Evolutionary conservation across 2,113 vertebrate genomes (phyloP).

Genomic region (Menidia beryllina): DNA sequence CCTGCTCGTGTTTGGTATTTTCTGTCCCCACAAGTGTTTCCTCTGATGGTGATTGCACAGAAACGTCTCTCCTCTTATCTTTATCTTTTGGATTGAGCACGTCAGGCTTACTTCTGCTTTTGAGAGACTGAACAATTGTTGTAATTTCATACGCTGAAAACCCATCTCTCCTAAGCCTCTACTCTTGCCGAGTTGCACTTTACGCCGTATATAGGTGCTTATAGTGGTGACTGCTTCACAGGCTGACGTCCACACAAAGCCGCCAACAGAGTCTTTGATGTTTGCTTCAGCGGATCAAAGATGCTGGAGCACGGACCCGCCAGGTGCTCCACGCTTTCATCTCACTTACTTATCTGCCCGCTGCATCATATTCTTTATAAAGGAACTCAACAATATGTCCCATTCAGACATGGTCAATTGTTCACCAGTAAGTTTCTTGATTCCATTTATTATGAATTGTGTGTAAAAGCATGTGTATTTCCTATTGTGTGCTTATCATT

Average conservation of each 20-base stretch:
- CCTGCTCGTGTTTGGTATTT: slow-evolving; percentile 4
- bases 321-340: slow-evolving; percentile 76
- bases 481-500: slow-evolving; percentile 1
- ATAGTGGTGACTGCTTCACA: slow-evolving; percentile 51
- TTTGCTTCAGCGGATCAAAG: slow-evolving; percentile 74
- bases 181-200: slow-evolving; percentile 56
- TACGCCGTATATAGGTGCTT: slow-evolving; percentile 61
- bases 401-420: slow-evolving; percentile 39
- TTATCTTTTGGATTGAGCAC: slow-evolving; percentile 58
- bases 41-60: slow-evolving; percentile 57
- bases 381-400: slow-evolving; percentile 49
- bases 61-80: slow-evolving; percentile 49
- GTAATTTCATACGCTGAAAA: slow-evolving; percentile 54
- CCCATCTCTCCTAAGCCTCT: slow-evolving; percentile 40
- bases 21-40: slow-evolving; percentile 41
- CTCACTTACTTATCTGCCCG: slow-evolving; percentile 58
- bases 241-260: slow-evolving; percentile 62
- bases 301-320: slow-evolving; percentile 55
- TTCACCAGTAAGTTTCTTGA: slow-evolving; percentile 18
- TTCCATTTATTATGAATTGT: slow-evolving; percentile 20
- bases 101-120: slow-evolving; percentile 45
- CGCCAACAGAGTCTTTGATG: slow-evolving; percentile 72
- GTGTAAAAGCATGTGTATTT: background rate
- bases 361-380: slow-evolving; percentile 49
- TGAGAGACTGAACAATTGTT: slow-evolving; percentile 46